These are phyloP conservation scores for Mus pahari DNA, from an alignment of 2,113 vertebrate genomes.

Conservation along the genomic window DNA sequence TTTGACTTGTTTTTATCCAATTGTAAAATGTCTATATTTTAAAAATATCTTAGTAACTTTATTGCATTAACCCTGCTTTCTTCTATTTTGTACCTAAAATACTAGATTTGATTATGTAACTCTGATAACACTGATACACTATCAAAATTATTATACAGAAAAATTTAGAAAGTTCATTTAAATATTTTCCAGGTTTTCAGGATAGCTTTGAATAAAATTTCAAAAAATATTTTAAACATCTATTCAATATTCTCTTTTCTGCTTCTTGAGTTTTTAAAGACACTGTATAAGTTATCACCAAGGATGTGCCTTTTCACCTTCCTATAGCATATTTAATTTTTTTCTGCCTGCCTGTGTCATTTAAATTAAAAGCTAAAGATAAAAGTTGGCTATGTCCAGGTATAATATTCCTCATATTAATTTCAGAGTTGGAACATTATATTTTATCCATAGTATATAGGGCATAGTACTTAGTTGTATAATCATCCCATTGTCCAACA, in stretches of 20 bases:
- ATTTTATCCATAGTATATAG: background rate
- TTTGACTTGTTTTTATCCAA: background rate
- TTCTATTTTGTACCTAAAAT: background rate
- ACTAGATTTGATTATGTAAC: background rate
- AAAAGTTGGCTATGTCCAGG: background rate
- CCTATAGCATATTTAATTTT: background rate
- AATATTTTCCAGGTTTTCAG: conserved; percentile 19
- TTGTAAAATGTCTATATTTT: background rate
- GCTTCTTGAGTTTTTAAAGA: background rate
- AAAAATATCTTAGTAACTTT: background rate
- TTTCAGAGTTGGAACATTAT: background rate
- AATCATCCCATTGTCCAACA: background rate
- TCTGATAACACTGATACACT: no score
- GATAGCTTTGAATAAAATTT: conserved; percentile 22
- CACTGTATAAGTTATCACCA: background rate
- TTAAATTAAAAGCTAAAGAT: background rate
- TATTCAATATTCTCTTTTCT: background rate
- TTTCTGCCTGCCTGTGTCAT: background rate
- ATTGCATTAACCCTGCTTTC: background rate
- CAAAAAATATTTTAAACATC: background rate
- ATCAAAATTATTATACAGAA: background rate
- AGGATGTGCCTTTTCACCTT: background rate
- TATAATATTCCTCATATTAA: background rate
- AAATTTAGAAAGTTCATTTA: background rate
- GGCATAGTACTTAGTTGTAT: background rate